Conservation (phyloP, 2,888 invertebrate species). For the Itoplectis maculator region DNA sequence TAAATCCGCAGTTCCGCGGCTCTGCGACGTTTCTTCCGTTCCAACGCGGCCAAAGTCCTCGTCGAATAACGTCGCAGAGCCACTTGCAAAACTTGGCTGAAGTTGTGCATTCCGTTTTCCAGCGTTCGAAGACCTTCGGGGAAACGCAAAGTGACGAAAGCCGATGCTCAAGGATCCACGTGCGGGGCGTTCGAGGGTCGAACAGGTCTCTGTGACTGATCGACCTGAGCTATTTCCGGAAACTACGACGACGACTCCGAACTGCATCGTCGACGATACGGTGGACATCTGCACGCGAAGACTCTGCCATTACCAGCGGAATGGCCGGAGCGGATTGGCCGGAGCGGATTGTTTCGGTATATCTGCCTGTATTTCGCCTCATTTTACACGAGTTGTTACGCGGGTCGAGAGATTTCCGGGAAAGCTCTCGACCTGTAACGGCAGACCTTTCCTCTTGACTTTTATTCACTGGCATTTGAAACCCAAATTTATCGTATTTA, state of each 20-base stretch:
- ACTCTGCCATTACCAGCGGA: constrained; percentile 36
- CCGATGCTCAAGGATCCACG: neutral
- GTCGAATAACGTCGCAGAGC: neutral
- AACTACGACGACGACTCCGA: neutral
- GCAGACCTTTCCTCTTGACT: neutral
- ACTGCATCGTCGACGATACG: neutral
- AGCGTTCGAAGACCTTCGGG: neutral
- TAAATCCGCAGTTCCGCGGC: neutral
- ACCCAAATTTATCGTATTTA: neutral
- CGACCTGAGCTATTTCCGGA: constrained; percentile 51
- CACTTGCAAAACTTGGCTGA: neutral
- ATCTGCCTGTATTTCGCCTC: neutral
- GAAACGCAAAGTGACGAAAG: neutral
- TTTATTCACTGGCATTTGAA: neutral
- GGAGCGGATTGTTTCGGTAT: neutral
- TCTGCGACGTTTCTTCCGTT: neutral
- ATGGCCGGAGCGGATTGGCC: neutral
- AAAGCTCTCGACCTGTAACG: neutral
- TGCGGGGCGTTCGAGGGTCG: constrained; percentile 10
- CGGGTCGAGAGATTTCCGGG: neutral
- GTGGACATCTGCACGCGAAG: constrained; percentile 47
- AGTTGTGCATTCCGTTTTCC: neutral
- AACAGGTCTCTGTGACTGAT: constrained; percentile 42
- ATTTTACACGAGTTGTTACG: neutral
- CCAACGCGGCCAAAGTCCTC: neutral